Percentiles rank a stretch among this genome's conserved stretches.
These are phyloP conservation scores for Ostrea edulis DNA, from an alignment of 1,140 invertebrate species.

Conservation along the genomic window DNA sequence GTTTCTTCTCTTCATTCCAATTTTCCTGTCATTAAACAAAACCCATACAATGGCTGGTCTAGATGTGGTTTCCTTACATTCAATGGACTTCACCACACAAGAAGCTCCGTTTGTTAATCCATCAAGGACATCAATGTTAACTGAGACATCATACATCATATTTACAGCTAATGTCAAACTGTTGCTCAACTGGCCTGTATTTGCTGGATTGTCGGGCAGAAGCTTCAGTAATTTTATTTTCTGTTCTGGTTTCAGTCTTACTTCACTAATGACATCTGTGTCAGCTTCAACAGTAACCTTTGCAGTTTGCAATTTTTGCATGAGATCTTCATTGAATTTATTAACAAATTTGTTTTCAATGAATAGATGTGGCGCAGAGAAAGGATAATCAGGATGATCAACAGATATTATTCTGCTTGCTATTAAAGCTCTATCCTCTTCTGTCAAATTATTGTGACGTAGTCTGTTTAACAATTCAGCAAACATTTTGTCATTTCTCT, in stretches of 20 bases:
- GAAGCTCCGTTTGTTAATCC: slow-evolving; percentile 41
- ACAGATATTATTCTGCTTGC: background rate
- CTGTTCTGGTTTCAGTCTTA: background rate
- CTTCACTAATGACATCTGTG: slow-evolving; percentile 39
- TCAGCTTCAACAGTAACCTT: background rate
- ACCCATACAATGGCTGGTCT: slow-evolving; percentile 53
- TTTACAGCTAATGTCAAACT: background rate
- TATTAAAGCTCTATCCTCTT: slow-evolving; percentile 34
- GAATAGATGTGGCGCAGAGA: slow-evolving; percentile 4
- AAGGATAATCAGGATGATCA: background rate
- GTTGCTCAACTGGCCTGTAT: slow-evolving; percentile 6
- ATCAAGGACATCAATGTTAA: slow-evolving; percentile 42
- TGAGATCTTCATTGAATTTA: background rate
- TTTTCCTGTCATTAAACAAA: slow-evolving; percentile 42
- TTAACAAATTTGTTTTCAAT: slow-evolving; percentile 34
- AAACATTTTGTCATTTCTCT: slow-evolving; percentile 59
- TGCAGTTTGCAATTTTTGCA: background rate
- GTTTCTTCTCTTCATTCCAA: slow-evolving; percentile 41
- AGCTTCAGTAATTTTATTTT: background rate
- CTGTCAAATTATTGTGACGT: slow-evolving; percentile 42
- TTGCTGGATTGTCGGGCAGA: background rate
- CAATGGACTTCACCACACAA: slow-evolving; percentile 30
- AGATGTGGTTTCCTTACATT: slow-evolving; percentile 35
- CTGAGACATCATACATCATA: slow-evolving; percentile 12
- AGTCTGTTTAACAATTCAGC: slow-evolving; percentile 58